A percentile compares a stretch with the other conserved stretches of the same genome.
Conservation (phyloP, 2,113 vertebrate species). For the Phycodurus eques region DNA sequence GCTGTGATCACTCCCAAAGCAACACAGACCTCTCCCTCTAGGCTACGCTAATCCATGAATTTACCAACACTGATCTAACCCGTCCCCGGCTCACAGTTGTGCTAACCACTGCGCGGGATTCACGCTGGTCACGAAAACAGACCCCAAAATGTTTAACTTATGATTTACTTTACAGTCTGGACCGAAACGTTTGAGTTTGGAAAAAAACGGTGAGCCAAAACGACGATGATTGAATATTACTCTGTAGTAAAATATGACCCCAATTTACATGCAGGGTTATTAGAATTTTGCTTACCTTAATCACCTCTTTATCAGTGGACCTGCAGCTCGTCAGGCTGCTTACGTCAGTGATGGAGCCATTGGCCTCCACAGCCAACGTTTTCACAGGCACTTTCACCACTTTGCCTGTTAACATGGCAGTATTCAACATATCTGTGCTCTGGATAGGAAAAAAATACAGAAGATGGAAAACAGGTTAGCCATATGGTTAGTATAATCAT, state of each 20-base stretch:
- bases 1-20: too few relatives aligned
- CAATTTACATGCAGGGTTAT: neutral
- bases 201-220: too few relatives aligned
- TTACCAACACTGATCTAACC: too few relatives aligned
- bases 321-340: constrained; percentile 83
- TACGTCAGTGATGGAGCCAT: constrained; percentile 80
- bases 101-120: too few relatives aligned
- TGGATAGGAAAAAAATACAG: constrained; percentile 46
- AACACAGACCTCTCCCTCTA: too few relatives aligned
- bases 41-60: too few relatives aligned
- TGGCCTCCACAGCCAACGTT: constrained; percentile 84
- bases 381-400: constrained; percentile 80
- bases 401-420: constrained; percentile 85
- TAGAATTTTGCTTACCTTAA: constrained; percentile 76
- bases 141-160: too few relatives aligned
- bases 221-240: neutral
- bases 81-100: too few relatives aligned
- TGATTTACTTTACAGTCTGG: too few relatives aligned
- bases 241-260: neutral
- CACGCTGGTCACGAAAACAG: too few relatives aligned
- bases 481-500: neutral
- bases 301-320: constrained; percentile 80
- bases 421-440: constrained; percentile 87
- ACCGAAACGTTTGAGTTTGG: too few relatives aligned
- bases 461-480: neutral